A percentile compares a stretch with the other conserved stretches of the same genome.
These are phyloP conservation scores for Harpagoxenus sublaevis DNA, from an alignment of 2,888 invertebrate species.

Conservation along the genomic window DNA sequence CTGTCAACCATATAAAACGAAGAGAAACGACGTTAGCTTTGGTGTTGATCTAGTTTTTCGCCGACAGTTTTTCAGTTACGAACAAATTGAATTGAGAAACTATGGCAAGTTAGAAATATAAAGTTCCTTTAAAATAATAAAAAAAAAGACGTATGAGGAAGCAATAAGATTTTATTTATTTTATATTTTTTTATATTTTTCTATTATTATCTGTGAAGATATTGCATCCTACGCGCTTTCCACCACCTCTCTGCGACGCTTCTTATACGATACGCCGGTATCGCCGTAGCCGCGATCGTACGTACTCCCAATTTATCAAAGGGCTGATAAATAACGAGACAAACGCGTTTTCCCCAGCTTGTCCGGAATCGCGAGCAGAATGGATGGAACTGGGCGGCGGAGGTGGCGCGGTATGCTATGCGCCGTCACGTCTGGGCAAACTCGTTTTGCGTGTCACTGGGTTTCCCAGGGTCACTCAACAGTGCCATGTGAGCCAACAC, in stretches of 20 bases:
- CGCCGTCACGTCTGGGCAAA: constrained; percentile 85
- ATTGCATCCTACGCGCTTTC: not conserved
- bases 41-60: not conserved
- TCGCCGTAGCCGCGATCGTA: not conserved
- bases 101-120: not conserved
- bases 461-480: constrained; percentile 81
- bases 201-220: not conserved
- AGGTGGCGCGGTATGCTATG: constrained; percentile 83
- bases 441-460: constrained; percentile 86
- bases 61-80: not conserved
- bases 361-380: constrained; percentile 82
- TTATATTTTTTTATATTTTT: not conserved
- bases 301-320: constrained; percentile 31
- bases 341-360: constrained; percentile 74
- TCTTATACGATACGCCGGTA: not conserved
- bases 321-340: constrained; percentile 46
- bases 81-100: not conserved
- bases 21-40: not conserved
- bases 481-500: constrained; percentile 73
- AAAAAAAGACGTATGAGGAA: too few species aligned
- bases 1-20: not conserved
- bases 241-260: not conserved
- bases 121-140: not conserved
- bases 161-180: not conserved
- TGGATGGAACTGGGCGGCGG: constrained; percentile 84